phyloP scores from a whole-genome alignment of 2,888 invertebrate species.

The Liodrosophila aerea region DNA sequence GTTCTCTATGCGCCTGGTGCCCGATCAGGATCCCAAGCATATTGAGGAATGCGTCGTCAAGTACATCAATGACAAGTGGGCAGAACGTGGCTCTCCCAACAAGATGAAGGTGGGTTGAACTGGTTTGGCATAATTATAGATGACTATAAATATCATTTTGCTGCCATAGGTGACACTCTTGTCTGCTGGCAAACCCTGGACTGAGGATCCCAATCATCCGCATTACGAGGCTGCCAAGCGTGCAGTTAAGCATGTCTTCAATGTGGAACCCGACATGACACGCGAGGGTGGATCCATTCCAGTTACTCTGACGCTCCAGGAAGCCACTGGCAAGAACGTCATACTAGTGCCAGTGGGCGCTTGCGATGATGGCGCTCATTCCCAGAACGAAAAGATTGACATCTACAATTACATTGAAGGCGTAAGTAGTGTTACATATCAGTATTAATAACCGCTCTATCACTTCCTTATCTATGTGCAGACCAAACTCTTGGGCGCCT shows the following conservation, averaged over 20 bases:
- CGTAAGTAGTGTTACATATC: conserved; percentile 84
- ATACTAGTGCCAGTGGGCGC: conserved; percentile 97
- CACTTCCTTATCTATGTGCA: conserved; percentile 79
- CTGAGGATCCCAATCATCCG: conserved; percentile 94
- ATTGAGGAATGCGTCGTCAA: conserved; percentile 91
- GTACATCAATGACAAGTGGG: conserved; percentile 91
- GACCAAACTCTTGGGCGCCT: conserved; percentile 96
- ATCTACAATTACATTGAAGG: conserved; percentile 96
- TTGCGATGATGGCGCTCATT: conserved; percentile 97
- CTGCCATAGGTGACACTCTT: conserved; percentile 55
- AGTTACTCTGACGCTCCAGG: conserved; percentile 95
- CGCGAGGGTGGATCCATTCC: conserved; percentile 99
- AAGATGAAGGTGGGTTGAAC: conserved; percentile 85
- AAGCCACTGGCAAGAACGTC: conserved; percentile 96
- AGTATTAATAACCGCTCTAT: background rate
- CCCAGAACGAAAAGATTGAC: conserved; percentile 98
- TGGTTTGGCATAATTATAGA: background rate
- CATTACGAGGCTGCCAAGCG: conserved; percentile 94
- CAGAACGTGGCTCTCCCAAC: conserved; percentile 92
- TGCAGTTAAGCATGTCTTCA: conserved; percentile 93
- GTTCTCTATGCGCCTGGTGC: conserved; percentile 98
- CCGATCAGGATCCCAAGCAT: conserved; percentile 92
- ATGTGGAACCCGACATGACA: conserved; percentile 94
- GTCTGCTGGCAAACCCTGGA: conserved; percentile 91
- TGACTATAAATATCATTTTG: too few relatives aligned